Percentiles rank a stretch among this genome's conserved stretches.
Evolutionary conservation across 2,113 vertebrate species (phyloP).

Genomic region (Tautogolabrus adspersus): DNA sequence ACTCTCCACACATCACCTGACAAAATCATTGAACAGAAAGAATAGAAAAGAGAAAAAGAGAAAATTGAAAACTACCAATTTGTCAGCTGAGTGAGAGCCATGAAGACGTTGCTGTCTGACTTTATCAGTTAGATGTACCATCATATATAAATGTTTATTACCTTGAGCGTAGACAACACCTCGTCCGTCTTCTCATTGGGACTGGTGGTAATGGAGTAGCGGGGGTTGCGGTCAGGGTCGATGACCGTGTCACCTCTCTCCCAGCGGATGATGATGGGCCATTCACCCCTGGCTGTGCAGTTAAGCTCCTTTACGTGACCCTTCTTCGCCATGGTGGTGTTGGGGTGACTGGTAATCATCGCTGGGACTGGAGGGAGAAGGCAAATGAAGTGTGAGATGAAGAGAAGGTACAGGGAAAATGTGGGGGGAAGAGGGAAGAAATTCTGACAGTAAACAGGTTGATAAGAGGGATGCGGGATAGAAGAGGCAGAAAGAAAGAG

Average conservation of each 20-base stretch:
- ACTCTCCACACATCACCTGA: not conserved
- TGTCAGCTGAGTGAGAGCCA: conserved; percentile 9
- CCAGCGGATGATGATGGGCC: conserved; percentile 99
- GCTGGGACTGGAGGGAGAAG: conserved; percentile 88
- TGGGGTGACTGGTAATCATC: conserved; percentile 99
- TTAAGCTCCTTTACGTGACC: conserved; percentile 96
- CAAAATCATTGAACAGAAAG: not conserved
- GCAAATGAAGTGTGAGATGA: conserved; percentile 46
- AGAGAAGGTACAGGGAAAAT: conserved; percentile 33
- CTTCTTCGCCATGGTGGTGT: conserved; percentile 98
- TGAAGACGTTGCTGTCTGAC: conserved; percentile 31
- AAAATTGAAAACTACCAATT: conserved; percentile 20
- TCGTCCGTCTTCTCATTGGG: conserved; percentile 96
- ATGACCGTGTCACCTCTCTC: conserved; percentile 98
- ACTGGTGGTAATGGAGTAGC: conserved; percentile 93
- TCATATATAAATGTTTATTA: conserved; percentile 70
- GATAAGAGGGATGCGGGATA: conserved; percentile 33
- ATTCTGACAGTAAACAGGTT: conserved; percentile 47
- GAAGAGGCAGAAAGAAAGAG: conserved; percentile 18
- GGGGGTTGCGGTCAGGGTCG: conserved; percentile 93
- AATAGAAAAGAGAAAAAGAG: conserved; percentile 5
- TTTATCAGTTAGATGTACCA: conserved; percentile 26
- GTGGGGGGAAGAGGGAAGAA: conserved; percentile 7
- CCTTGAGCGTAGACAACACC: conserved; percentile 96
- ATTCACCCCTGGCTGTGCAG: conserved; percentile 95